Conservation (phyloP, 2,797 vertebrate genomes). For the Clarias laeviceps region DNA sequence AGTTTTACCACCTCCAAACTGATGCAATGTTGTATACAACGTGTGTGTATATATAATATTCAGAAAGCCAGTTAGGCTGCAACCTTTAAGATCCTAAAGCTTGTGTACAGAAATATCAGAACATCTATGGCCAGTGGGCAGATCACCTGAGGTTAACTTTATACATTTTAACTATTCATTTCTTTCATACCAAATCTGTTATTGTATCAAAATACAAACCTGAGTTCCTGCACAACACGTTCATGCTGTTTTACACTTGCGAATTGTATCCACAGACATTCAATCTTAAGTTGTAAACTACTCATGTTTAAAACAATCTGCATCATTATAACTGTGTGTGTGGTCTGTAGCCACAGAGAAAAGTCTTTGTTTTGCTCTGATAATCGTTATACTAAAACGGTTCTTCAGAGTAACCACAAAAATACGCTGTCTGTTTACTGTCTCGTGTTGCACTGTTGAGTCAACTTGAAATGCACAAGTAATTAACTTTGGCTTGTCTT, state of each 20-base stretch:
- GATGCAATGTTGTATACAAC: neutral
- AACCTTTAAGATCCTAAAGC: neutral
- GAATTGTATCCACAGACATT: neutral
- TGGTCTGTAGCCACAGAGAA: neutral
- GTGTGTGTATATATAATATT: neutral
- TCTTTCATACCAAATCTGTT: neutral
- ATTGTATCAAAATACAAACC: neutral
- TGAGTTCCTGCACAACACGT: neutral
- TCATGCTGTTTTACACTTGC: neutral
- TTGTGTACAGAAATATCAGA: neutral
- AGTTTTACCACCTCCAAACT: neutral
- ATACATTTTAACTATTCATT: neutral
- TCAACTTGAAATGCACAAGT: neutral
- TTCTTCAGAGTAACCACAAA: neutral
- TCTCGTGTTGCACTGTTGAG: neutral
- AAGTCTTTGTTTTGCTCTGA: neutral
- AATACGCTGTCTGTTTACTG: slow-evolving; percentile 8
- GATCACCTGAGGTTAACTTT: neutral
- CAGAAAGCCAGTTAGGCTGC: neutral
- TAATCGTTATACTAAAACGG: neutral
- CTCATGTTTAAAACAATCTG: neutral
- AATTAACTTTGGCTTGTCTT: neutral
- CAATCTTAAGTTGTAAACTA: neutral
- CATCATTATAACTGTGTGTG: neutral
- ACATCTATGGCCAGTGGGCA: neutral